Evolutionary conservation across 2,888 invertebrate genomes (phyloP).

Genomic region (Lamellibrachia satsuma): DNA sequence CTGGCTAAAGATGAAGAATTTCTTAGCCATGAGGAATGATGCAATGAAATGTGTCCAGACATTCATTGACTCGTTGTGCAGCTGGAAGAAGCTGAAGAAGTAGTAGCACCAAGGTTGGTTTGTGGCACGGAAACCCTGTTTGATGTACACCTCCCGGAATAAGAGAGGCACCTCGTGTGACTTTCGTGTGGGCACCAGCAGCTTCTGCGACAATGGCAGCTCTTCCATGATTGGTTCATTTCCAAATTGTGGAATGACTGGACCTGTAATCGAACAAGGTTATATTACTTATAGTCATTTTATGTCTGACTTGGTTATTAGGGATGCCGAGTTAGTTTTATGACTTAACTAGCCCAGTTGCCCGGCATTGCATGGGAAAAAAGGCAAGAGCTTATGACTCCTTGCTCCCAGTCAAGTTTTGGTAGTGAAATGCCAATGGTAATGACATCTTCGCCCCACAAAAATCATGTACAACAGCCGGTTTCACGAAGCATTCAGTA

Average conservation of each 20-base stretch:
- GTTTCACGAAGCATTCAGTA: too few relatives aligned
- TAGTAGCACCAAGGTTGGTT: constrained; percentile 62
- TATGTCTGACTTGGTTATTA: background rate
- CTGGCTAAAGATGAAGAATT: constrained; percentile 46
- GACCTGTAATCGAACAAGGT: background rate
- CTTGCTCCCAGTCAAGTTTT: too few relatives aligned
- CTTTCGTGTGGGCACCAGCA: constrained; percentile 32
- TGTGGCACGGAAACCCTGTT: constrained; percentile 59
- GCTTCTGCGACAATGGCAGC: background rate
- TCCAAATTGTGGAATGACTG: background rate
- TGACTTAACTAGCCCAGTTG: too few relatives aligned
- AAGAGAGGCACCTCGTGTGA: constrained; percentile 55
- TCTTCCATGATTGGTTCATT: background rate
- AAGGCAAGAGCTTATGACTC: too few relatives aligned
- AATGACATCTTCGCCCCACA: too few relatives aligned
- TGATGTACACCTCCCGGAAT: constrained; percentile 62
- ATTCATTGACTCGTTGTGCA: constrained; percentile 64
- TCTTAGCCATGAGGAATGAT: constrained; percentile 42
- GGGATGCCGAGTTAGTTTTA: too few relatives aligned
- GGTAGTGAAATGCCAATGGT: too few relatives aligned
- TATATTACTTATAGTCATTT: background rate
- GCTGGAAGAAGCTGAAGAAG: constrained; percentile 57
- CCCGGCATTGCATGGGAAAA: too few relatives aligned
- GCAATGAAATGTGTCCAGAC: constrained; percentile 62
- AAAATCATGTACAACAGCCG: too few relatives aligned